These are phyloP conservation scores for Chelmon rostratus DNA, from an alignment of 2,797 vertebrate genomes.

Conservation along the genomic window DNA sequence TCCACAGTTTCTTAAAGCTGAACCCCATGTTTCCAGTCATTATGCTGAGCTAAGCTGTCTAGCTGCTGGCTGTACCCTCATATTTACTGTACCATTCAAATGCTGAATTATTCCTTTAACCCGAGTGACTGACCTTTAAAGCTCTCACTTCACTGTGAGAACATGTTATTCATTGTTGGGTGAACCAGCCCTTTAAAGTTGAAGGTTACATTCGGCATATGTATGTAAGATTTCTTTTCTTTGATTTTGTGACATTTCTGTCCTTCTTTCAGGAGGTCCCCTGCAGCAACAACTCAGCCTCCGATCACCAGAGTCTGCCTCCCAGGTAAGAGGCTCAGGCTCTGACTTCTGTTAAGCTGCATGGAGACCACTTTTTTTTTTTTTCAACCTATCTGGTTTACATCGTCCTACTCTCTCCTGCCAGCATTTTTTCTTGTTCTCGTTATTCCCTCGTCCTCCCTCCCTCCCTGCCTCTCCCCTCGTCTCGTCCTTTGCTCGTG, in stretches of 20 bases:
- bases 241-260: neutral
- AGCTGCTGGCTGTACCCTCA: neutral
- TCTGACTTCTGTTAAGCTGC: conserved; percentile 20
- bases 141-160: neutral
- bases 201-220: neutral
- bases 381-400: conserved; percentile 12
- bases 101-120: neutral
- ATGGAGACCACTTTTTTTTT: neutral
- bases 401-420: conserved; percentile 7
- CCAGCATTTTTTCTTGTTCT: conserved; percentile 1
- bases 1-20: neutral
- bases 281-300: conserved; percentile 79
- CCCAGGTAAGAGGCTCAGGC: conserved; percentile 75
- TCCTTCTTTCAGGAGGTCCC: conserved; percentile 75
- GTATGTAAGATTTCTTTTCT: neutral
- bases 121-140: too few species aligned
- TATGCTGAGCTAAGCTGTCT: neutral
- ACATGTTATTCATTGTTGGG: neutral
- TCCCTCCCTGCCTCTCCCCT: neutral
- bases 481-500: conserved; percentile 25
- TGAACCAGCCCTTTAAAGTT: neutral
- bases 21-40: neutral
- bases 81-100: neutral
- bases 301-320: conserved; percentile 84
- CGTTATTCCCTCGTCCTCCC: conserved; percentile 11